Conservation (phyloP, 1,140 invertebrate species). For the Aricia agestis region DNA sequence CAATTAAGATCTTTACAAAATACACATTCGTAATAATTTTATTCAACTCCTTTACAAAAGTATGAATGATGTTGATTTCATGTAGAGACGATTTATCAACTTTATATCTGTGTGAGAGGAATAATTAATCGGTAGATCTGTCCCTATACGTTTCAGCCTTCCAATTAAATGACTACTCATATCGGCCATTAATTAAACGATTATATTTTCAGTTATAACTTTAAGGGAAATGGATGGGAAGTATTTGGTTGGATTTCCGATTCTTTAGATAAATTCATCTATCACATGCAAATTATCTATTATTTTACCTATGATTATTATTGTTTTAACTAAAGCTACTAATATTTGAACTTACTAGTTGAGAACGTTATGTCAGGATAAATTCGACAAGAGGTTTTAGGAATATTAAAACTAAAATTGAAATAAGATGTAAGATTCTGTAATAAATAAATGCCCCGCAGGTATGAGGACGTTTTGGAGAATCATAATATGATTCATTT, state of each 20-base stretch:
- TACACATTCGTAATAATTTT: not conserved
- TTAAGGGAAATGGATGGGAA: not conserved
- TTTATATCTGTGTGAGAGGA: not conserved
- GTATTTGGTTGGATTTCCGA: not conserved
- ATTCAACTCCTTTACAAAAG: not conserved
- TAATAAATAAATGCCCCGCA: too few species aligned
- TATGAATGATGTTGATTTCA: slow-evolving; percentile 14
- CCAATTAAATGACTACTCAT: slow-evolving; percentile 5
- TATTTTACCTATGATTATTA: too few species aligned
- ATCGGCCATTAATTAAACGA: slow-evolving; percentile 1
- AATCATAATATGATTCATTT: too few species aligned
- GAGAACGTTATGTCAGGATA: too few species aligned
- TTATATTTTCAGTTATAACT: not conserved
- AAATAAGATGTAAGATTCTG: too few species aligned
- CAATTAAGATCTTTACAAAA: too few species aligned
- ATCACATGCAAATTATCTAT: too few species aligned
- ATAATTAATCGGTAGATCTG: not conserved
- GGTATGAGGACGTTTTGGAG: too few species aligned
- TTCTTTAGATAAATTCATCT: not conserved
- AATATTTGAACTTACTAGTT: too few species aligned
- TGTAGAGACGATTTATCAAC: not conserved
- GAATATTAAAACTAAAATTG: too few species aligned
- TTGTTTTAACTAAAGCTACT: too few species aligned
- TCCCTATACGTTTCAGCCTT: not conserved
- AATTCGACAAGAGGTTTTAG: too few species aligned